A percentile compares a stretch with the other conserved stretches of the same genome.
phyloP scores from a whole-genome alignment of 1,140 invertebrate genomes.

The Drosophila orosa region DNA sequence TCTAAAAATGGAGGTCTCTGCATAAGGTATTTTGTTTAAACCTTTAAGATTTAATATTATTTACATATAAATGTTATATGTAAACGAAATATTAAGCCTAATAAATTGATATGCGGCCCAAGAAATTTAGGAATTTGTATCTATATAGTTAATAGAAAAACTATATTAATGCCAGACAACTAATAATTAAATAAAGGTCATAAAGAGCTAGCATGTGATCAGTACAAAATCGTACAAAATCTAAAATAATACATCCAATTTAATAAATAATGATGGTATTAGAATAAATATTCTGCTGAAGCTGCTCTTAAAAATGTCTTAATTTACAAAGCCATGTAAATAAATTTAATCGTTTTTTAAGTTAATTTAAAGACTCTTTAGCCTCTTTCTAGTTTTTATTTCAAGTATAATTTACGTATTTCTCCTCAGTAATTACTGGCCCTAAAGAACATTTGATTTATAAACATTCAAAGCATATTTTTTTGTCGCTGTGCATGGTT shows the following conservation, averaged over 20 bases:
- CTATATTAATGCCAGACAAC: not conserved
- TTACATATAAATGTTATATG: not conserved
- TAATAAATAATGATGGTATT: too few species aligned
- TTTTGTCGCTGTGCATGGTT: conserved; percentile 55
- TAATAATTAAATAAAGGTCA: not conserved
- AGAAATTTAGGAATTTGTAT: not conserved
- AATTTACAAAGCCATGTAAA: too few species aligned
- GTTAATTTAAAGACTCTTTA: not conserved
- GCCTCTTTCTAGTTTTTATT: not conserved
- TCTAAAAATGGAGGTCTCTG: not conserved
- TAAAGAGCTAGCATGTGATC: not conserved
- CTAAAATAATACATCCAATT: too few species aligned
- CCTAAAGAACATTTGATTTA: conserved; percentile 3
- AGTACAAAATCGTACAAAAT: not conserved
- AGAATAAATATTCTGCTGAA: not conserved
- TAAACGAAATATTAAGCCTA: not conserved
- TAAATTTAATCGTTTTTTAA: too few species aligned
- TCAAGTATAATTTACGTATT: not conserved
- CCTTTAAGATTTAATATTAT: not conserved
- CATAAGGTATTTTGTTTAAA: not conserved
- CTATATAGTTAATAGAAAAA: not conserved
- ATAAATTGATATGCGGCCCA: not conserved
- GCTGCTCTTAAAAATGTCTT: not conserved
- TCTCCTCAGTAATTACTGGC: not conserved
- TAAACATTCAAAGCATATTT: not conserved